Base-by-base conservation (phyloP, 2,797 vertebrate species). In the Mormyrus hasselquistii region DNA sequence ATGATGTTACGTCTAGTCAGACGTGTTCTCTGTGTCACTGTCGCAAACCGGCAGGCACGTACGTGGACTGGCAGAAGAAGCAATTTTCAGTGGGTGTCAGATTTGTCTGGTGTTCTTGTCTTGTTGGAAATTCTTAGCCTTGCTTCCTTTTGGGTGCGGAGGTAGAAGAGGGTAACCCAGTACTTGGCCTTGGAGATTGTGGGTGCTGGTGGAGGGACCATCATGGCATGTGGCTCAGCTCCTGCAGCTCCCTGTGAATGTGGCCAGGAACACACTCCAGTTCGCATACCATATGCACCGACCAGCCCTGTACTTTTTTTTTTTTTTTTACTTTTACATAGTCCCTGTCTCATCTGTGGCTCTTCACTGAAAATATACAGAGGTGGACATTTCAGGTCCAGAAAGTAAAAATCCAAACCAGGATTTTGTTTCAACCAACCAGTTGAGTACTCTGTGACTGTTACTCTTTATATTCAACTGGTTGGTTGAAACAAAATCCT, bases 1-100 rank as follows among this genome's bases (percentile, higher is more conserved):
- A 73, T 41, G 6, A 76, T 69, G 65, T 87, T 8, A 90, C 14
- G 87, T 92, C 92, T 92, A 88, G 90, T n/a, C 19, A 52, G 12
- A 34, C 90, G 38, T 44, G 73, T 79, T 44, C 38, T 44, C 65
- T 12, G 10, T 69, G 65, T 69, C 65, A 69, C 65, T 69, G 65
- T 34, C 25, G 65, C 73, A 44, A 41, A 34, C 34, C 16, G 4
- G 69, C 12, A 5, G 69, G 14, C 5, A 44, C 2, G 4, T 41
- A 79, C 16, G 38, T 79, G 73, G 38, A 38, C 73, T 79, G 73
- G 34, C 38, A 44, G 38, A 44, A 79, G n/a, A n/a, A 79, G 47
- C 47, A 14, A 10, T 85, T 29, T 29, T 85, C 83, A 1, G 44
- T 52, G 50, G n/a, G 22, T 85, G 83, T 57, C n/a, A 14, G 52